Evolutionary conservation across 2,888 invertebrate species (phyloP), one percentile per base, ranked within the genome.

Genomic region (Ecliptopera silaceata): DNA sequence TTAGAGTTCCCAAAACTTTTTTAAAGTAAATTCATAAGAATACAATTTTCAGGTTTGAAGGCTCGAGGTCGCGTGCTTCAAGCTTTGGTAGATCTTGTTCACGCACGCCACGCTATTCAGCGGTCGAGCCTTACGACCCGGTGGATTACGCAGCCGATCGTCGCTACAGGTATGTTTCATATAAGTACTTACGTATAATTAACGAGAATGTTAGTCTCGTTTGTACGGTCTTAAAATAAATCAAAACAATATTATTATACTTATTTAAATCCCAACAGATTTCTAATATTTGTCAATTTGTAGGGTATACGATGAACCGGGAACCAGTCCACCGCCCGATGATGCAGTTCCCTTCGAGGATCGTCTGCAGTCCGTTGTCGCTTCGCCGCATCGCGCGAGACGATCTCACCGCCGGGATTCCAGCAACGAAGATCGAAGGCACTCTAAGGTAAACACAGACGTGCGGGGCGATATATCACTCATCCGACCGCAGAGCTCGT

Each of bases 261-360:
- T 3, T 11, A 8, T 31, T 1, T 26, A 26, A 26, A 22, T 2
- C 22, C 2, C 22, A 22, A 31, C 8, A 1, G n/a, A 31, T 11
- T 31, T 18, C 10, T 34, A 34, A 43, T 20, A 26, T 36, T 22
- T 22, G 13, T 18, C 36, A 57, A 18, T 29, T 68, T 56, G 4
- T 67, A 90, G 90, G 84, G 86, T 89, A 80, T 88, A 87, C 63
- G 90, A 90, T 49, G 90, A 91, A 66, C 71, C 84, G 61, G 88
- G 86, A 34, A 83, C 87, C 94, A 97, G 88, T 95, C 95, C 91
- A 93, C 95, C 84, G 93, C 94, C 85, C 92, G 96, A 71, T 93
- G 96, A 71, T 15, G 70, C 79, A 29, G 59, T 59, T 43, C 75
- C 96, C 56, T 88, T 82, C 57, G 90, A 90, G 50, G 90, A 89